Evolutionary conservation across 2,888 invertebrate species (phyloP).

Genomic region (Chrysolina oricalcia): DNA sequence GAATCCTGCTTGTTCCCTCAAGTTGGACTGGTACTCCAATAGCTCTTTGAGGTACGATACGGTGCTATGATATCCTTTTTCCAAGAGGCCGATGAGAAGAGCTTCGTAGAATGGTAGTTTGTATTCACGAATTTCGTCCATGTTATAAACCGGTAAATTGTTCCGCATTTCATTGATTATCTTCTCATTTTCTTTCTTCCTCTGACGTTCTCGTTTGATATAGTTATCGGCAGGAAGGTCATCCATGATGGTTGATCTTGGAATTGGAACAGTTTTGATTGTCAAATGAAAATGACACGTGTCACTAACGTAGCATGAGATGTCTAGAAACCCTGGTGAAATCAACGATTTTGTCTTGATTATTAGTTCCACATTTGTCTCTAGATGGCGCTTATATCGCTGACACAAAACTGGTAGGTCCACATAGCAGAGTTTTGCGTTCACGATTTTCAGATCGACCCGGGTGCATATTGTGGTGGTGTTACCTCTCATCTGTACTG

Average conservation of each 20-base stretch:
- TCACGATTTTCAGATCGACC: too few species aligned
- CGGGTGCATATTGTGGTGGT: too few species aligned
- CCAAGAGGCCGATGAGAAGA: slow-evolving; percentile 74
- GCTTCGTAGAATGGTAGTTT: slow-evolving; percentile 75
- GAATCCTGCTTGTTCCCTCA: slow-evolving; percentile 73
- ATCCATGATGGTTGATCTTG: slow-evolving; percentile 14
- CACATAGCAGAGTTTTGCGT: too few species aligned
- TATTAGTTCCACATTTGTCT: too few species aligned
- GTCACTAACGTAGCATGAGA: neutral
- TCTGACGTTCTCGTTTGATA: slow-evolving; percentile 29
- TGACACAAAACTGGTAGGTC: too few species aligned
- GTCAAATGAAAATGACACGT: neutral
- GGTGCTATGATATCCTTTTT: slow-evolving; percentile 73
- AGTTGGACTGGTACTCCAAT: slow-evolving; percentile 74
- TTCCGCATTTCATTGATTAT: slow-evolving; percentile 64
- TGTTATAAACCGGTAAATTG: slow-evolving; percentile 65
- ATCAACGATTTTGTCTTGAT: too few species aligned
- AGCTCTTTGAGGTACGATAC: slow-evolving; percentile 74
- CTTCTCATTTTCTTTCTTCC: slow-evolving; percentile 39
- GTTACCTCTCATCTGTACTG: too few species aligned
- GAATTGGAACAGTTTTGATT: neutral
- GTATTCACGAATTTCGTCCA: slow-evolving; percentile 71
- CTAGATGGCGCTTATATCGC: too few species aligned
- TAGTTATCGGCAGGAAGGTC: slow-evolving; percentile 9
- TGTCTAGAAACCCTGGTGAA: too few species aligned